Percentiles rank a stretch among this genome's conserved stretches.
These are phyloP conservation scores for Pandemis corylana DNA, from an alignment of 2,888 invertebrate species.

Conservation along the genomic window DNA sequence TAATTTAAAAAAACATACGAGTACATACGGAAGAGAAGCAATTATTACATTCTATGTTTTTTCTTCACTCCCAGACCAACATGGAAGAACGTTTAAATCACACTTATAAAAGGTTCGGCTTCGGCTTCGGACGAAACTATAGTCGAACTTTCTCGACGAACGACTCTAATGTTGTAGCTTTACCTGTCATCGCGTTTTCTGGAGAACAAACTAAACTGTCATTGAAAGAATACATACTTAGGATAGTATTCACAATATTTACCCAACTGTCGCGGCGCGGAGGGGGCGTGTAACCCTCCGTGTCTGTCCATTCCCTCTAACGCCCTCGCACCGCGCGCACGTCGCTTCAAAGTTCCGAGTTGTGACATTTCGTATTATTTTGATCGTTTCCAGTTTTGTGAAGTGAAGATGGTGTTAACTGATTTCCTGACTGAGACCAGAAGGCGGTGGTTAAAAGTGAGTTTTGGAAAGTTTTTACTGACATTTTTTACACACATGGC, in stretches of 20 bases:
- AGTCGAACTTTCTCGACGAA: no score
- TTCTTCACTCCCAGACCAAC: no score
- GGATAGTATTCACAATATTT: neutral
- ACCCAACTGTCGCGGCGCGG: neutral
- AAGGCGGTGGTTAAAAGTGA: constrained; percentile 77
- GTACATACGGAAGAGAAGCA: no score
- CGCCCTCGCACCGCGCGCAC: constrained; percentile 25
- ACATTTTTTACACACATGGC: no score
- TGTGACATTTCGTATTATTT: neutral
- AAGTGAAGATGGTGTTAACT: constrained; percentile 70
- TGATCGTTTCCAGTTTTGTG: neutral
- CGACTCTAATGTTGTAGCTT: no score
- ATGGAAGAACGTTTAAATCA: no score
- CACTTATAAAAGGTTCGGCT: no score
- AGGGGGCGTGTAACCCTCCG: constrained; percentile 4
- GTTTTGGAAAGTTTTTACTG: constrained; percentile 20
- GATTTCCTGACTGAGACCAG: constrained; percentile 79
- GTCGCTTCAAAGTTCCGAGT: constrained; percentile 5
- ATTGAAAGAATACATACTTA: neutral
- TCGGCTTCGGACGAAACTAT: no score
- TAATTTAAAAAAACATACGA: no score
- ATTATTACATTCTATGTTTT: no score
- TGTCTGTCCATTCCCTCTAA: constrained; percentile 20
- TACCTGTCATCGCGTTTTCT: no score
- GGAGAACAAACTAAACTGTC: neutral